Conservation (phyloP, 2,888 invertebrate species). For the Drosophila rellima region DNA sequence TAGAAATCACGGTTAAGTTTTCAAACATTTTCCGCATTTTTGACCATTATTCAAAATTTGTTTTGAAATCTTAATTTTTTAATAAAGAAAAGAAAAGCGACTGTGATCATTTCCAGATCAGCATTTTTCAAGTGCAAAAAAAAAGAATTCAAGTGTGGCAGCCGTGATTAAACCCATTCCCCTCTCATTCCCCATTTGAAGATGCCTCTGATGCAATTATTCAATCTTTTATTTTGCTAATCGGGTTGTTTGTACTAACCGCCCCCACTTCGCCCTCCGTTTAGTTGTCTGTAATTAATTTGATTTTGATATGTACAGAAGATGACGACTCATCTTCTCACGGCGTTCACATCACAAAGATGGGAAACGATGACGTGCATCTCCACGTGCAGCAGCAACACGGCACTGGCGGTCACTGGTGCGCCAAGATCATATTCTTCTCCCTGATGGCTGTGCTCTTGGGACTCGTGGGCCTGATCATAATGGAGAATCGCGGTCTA, state of each 20-base stretch:
- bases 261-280: not conserved
- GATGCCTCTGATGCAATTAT: slow-evolving; percentile 14
- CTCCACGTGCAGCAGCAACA: slow-evolving; percentile 92
- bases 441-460: slow-evolving; percentile 90
- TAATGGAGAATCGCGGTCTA: slow-evolving; percentile 92
- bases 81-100: too few species aligned
- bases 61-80: too few species aligned
- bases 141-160: not conserved
- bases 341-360: slow-evolving; percentile 85
- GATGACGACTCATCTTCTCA: slow-evolving; percentile 85
- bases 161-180: not conserved
- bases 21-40: too few species aligned
- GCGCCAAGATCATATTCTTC: slow-evolving; percentile 94
- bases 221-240: slow-evolving; percentile 17
- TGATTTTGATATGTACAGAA: slow-evolving; percentile 46
- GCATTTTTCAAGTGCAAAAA: too few species aligned
- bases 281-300: slow-evolving; percentile 45
- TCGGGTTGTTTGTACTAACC: slow-evolving; percentile 34
- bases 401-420: slow-evolving; percentile 93
- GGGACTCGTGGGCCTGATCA: slow-evolving; percentile 91
- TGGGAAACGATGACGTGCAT: slow-evolving; percentile 89
- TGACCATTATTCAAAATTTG: too few species aligned
- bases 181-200: not conserved
- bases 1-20: too few species aligned
- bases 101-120: too few species aligned